Percentiles rank a stretch among this genome's conserved stretches.
These are phyloP conservation scores for Ceratoteleas bidentatus DNA, from an alignment of 1,140 invertebrate genomes.

Conservation along the genomic window DNA sequence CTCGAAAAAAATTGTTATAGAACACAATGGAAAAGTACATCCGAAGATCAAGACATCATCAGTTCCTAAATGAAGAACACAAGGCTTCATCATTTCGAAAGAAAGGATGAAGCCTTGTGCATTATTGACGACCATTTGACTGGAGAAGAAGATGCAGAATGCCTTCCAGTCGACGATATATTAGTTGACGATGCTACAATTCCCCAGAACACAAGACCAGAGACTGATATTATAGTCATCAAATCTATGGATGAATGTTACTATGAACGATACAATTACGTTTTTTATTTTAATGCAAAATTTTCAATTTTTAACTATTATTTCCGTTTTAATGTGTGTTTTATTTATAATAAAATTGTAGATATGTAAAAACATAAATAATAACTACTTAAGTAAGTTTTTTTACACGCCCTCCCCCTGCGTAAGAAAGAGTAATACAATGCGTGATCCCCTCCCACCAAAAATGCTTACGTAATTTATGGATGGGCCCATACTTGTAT, in stretches of 20 bases:
- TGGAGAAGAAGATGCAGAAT: slow-evolving; percentile 15
- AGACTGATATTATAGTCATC: slow-evolving; percentile 15
- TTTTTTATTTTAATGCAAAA: too few relatives aligned
- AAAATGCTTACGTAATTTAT: slow-evolving; percentile 2
- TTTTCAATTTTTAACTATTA: too few relatives aligned
- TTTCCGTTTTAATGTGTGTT: too few relatives aligned
- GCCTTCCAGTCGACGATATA: slow-evolving; percentile 4
- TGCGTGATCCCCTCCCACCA: background rate
- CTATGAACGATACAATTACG: too few relatives aligned
- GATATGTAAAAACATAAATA: too few relatives aligned
- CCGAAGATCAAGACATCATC: slow-evolving; percentile 13
- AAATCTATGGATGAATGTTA: slow-evolving; percentile 9
- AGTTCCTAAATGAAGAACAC: slow-evolving; percentile 11
- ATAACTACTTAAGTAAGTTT: too few relatives aligned
- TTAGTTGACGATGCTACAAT: slow-evolving; percentile 9
- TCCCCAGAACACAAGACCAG: slow-evolving; percentile 4
- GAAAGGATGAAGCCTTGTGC: slow-evolving; percentile 15
- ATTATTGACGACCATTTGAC: slow-evolving; percentile 13
- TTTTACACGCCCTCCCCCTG: background rate
- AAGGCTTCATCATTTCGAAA: slow-evolving; percentile 11
- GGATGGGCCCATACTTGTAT: background rate
- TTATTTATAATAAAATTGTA: too few relatives aligned
- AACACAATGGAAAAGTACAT: slow-evolving; percentile 16
- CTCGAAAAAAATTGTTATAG: slow-evolving; percentile 14
- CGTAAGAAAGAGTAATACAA: background rate